A percentile compares a stretch with the other conserved stretches of the same genome.
Evolutionary conservation across 2,797 vertebrate species (phyloP).

Genomic region (Prunella strophiata): DNA sequence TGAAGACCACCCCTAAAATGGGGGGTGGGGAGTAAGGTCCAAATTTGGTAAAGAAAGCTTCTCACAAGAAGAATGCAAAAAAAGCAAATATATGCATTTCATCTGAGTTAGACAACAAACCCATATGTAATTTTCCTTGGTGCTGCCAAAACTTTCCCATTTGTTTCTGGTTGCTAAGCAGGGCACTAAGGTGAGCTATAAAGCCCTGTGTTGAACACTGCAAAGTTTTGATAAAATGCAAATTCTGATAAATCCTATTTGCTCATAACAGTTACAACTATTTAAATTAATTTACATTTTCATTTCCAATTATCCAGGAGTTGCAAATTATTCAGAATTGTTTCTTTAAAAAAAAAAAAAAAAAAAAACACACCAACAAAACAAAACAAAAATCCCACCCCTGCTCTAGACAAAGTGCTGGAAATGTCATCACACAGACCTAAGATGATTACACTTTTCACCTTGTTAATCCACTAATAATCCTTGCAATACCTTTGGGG

Average conservation of each 20-base stretch:
- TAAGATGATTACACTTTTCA: background rate
- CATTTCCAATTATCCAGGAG: background rate
- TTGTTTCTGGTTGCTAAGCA: background rate
- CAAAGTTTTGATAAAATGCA: background rate
- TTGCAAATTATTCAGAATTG: background rate
- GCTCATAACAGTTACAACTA: background rate
- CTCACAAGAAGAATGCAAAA: background rate
- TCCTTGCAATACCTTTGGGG: background rate
- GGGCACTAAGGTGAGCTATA: background rate
- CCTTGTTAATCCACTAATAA: background rate
- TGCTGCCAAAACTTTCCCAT: background rate
- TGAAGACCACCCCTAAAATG: background rate
- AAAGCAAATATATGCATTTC: background rate
- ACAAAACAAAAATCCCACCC: rapidly evolving
- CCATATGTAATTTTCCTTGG: background rate
- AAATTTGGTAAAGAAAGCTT: background rate
- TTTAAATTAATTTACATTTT: background rate
- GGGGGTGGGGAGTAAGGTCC: background rate
- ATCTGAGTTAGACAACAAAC: background rate
- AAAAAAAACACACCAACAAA: too few species aligned
- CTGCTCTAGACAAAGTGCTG: background rate
- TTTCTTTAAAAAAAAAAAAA: background rate
- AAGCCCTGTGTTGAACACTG: background rate
- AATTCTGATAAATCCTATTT: background rate
- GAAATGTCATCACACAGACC: background rate